Conservation (phyloP, 2,888 invertebrate genomes). For the Hipparchia semele region DNA sequence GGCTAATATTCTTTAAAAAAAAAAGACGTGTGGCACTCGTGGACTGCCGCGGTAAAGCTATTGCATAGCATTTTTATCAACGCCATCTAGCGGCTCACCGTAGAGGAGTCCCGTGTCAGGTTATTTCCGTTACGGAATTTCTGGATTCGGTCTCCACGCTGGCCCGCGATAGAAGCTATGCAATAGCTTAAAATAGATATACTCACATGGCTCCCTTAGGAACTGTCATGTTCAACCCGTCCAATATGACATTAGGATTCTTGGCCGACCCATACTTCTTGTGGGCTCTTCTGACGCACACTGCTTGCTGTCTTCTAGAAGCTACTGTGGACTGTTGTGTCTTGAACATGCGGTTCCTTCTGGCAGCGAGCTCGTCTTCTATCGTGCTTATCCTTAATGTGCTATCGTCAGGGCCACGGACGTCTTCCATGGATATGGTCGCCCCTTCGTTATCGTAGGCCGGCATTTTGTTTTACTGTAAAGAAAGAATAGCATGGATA, state of each 20-base stretch:
- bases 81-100: too few relatives aligned
- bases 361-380: slow-evolving; percentile 59
- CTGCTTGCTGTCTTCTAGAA: slow-evolving; percentile 89
- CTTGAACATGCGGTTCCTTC: slow-evolving; percentile 67
- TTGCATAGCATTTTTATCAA: too few relatives aligned
- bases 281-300: slow-evolving; percentile 91
- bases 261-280: slow-evolving; percentile 92
- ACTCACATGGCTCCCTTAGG: slow-evolving; percentile 95
- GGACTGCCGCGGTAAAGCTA: too few relatives aligned
- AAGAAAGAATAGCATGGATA: neutral
- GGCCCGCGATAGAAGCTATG: too few relatives aligned
- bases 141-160: too few relatives aligned
- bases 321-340: slow-evolving; percentile 88
- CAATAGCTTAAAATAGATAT: too few relatives aligned
- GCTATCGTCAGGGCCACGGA: slow-evolving; percentile 51
- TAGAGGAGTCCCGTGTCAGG: too few relatives aligned
- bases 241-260: slow-evolving; percentile 91
- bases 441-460: slow-evolving; percentile 80
- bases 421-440: slow-evolving; percentile 76
- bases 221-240: slow-evolving; percentile 95
- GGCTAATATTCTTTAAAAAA: too few relatives aligned
- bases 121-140: too few relatives aligned
- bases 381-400: slow-evolving; percentile 61
- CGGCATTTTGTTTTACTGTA: slow-evolving; percentile 54
- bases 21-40: too few relatives aligned